Evolutionary conservation across 2,797 vertebrate genomes (phyloP).

Genomic region (Heliangelus exortis): DNA sequence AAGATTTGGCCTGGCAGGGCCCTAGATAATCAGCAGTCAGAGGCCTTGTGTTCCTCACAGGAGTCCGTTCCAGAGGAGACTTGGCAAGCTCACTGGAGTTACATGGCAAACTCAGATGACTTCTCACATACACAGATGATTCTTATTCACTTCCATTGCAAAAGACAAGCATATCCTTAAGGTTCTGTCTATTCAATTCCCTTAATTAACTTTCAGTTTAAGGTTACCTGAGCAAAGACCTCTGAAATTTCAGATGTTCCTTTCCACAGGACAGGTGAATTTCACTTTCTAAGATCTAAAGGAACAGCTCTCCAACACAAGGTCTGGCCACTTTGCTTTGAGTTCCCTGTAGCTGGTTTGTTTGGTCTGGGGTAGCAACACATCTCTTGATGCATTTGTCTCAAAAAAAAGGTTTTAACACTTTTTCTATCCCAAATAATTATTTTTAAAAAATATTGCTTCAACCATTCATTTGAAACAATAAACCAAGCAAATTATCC

Average conservation of each 20-base stretch:
- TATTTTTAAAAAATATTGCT: neutral
- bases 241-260: neutral
- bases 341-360: neutral
- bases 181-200: neutral
- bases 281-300: neutral
- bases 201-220: neutral
- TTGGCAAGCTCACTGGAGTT: neutral
- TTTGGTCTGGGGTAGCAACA: neutral
- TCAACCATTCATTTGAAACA: neutral
- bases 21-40: neutral
- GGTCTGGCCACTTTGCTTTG: neutral
- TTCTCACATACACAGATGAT: neutral
- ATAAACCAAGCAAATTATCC: neutral
- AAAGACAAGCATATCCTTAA: neutral
- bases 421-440: neutral
- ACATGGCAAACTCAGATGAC: neutral
- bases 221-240: neutral
- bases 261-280: neutral
- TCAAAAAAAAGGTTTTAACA: neutral
- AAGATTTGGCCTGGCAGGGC: neutral
- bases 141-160: neutral
- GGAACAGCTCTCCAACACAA: neutral
- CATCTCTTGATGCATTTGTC: neutral
- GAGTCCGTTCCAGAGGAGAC: neutral
- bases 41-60: neutral